Base-by-base conservation (phyloP, 1,140 invertebrate species). In the Pachyrhynchus sulphureomaculatus region DNA sequence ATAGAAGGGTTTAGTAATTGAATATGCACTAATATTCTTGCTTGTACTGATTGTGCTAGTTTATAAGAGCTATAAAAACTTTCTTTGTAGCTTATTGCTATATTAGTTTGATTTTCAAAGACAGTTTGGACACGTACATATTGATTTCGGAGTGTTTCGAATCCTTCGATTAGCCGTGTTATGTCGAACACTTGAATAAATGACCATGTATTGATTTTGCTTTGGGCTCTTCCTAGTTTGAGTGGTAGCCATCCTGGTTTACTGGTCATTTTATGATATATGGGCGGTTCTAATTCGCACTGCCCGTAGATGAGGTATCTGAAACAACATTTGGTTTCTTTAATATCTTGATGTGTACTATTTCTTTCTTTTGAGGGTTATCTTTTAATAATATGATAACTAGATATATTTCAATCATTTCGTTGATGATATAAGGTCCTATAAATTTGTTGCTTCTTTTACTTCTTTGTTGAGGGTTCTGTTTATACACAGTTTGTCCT, bases 341-440 rank as follows among this genome's bases (percentile, higher is more conserved):
- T 52, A 57, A 64, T 51, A 59, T 26, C 20, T 58, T 58, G 2
- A 57, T 44, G 21, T 58, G 32, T 2, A 64, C 44, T 3, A 10
- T 51, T 44, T 57, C 47, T 4, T 13, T 64, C 42, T 59, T 23
- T 26, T 48, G 21, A 17, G 37, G 32, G 42, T 49, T 41, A 41
- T 41, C 41, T 24, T 26, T 54, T 39, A 39, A 23, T 6, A 17
- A n/a, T 20, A 41, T 54, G 15, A 41, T n/a, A 12, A 41, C 34
- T 6, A 18, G 34, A 12, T 41, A 15, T 29, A 21, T 39, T 41
- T 39, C 34, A 18, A 54, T 21, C 13, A 54, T 41, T 41, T 54
- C 34, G n/a, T n/a, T n/a, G n/a, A n/a, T n/a, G n/a, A n/a, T n/a
- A 13, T 41, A 39, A 13, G 34, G 52, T 23, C 52, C 52, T 13